phyloP scores from a whole-genome alignment of 2,888 invertebrate species.

The Pycnomerus fuliginosus region DNA sequence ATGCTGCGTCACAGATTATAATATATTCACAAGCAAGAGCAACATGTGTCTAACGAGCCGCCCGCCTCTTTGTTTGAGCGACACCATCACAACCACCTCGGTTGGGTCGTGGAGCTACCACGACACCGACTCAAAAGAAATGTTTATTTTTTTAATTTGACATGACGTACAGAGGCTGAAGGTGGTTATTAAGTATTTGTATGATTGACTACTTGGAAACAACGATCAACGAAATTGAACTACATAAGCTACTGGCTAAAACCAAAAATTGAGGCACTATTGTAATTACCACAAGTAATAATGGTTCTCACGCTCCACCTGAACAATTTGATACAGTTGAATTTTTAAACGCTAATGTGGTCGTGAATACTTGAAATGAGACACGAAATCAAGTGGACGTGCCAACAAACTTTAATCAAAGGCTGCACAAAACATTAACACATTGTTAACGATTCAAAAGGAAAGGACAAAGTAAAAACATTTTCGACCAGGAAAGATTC shows the following conservation, averaged over 20 bases:
- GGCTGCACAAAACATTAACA: slow-evolving; percentile 24
- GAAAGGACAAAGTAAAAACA: slow-evolving; percentile 17
- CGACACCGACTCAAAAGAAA: slow-evolving; percentile 27
- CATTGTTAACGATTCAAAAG: slow-evolving; percentile 24
- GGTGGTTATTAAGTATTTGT: slow-evolving; percentile 31
- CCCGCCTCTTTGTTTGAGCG: slow-evolving; percentile 39
- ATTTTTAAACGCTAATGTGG: slow-evolving; percentile 8
- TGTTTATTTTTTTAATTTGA: slow-evolving; percentile 40
- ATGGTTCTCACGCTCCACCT: slow-evolving; percentile 39
- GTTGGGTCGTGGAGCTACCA: slow-evolving; percentile 6
- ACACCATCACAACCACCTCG: slow-evolving; percentile 19
- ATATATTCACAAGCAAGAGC: slow-evolving; percentile 39
- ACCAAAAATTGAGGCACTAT: slow-evolving; percentile 37
- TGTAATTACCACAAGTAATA: slow-evolving; percentile 39
- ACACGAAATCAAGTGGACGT: background rate
- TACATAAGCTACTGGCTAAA: slow-evolving; percentile 36
- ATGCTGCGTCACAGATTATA: slow-evolving; percentile 46
- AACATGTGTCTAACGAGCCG: slow-evolving; percentile 47
- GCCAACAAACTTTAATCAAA: slow-evolving; percentile 15
- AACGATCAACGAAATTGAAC: slow-evolving; percentile 37
- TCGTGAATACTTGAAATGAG: slow-evolving; percentile 5
- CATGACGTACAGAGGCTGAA: slow-evolving; percentile 28
- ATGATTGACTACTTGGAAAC: slow-evolving; percentile 22
- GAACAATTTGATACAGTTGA: slow-evolving; percentile 20
- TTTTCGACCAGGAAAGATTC: slow-evolving; percentile 10